Conservation (phyloP, 2,797 vertebrate genomes). For the Columba guinea region DNA sequence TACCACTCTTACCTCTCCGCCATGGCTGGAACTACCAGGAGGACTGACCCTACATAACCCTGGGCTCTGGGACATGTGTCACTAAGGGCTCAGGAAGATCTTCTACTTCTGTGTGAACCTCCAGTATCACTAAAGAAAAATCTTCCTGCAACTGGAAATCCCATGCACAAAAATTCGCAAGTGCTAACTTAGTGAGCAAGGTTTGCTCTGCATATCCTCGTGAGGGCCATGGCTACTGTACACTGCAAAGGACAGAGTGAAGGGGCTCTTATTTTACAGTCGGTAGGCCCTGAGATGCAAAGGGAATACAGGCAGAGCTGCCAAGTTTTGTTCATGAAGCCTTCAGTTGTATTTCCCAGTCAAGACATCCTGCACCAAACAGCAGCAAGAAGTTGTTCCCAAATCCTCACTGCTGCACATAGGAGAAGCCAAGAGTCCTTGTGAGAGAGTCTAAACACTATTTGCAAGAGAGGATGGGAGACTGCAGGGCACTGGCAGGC, state of each 20-base stretch:
- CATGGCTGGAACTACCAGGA: neutral
- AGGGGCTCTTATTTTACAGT: neutral
- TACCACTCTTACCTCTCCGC: neutral
- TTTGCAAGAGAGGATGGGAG: constrained; percentile 35
- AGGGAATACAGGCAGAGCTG: neutral
- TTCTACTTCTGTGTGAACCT: neutral
- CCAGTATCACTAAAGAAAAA: neutral
- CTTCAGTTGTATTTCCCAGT: neutral
- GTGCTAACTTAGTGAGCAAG: neutral
- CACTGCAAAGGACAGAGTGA: neutral
- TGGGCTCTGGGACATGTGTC: neutral
- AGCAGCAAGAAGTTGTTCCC: neutral
- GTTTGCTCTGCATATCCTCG: neutral
- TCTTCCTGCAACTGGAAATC: neutral
- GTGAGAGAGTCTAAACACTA: constrained; percentile 13
- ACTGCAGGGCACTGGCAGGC: constrained; percentile 59
- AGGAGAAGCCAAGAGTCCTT: constrained; percentile 8
- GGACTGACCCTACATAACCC: neutral
- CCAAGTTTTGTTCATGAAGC: constrained; percentile 11
- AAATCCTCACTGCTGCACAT: neutral
- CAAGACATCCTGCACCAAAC: neutral
- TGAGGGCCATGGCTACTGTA: neutral
- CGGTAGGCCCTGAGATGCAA: neutral
- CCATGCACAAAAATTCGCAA: neutral
- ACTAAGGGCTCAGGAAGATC: neutral